A percentile compares a stretch with the other conserved stretches of the same genome.
Evolutionary conservation across 2,113 vertebrate species (phyloP).

Genomic region (Forbesichthys papilliferus): DNA sequence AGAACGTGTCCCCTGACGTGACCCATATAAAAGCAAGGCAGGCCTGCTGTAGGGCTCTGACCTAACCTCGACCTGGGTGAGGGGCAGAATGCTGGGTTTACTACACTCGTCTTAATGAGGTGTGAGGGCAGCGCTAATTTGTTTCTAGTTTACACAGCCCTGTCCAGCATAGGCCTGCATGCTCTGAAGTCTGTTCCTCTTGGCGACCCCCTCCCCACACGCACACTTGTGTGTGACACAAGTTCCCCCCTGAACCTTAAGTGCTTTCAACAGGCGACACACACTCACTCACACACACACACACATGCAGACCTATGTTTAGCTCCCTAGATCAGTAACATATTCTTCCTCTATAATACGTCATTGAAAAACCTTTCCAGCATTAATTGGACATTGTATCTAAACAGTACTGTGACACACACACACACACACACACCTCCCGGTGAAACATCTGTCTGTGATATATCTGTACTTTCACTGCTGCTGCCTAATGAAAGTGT

Average conservation of each 20-base stretch:
- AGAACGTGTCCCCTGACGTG: background rate
- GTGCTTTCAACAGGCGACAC: constrained; percentile 37
- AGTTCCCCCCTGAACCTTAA: constrained; percentile 35
- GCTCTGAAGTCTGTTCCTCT: constrained; percentile 38
- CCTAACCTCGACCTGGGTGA: constrained; percentile 1
- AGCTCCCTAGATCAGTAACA: background rate
- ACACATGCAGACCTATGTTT: background rate
- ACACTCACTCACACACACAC: constrained; percentile 15
- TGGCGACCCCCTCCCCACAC: constrained; percentile 4
- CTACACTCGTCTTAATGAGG: constrained; percentile 48
- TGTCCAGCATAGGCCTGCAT: constrained; percentile 36
- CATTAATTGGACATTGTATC: too few relatives aligned
- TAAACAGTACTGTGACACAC: too few relatives aligned
- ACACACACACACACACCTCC: background rate
- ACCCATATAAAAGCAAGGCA: background rate
- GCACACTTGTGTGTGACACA: constrained; percentile 29
- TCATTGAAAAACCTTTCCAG: too few relatives aligned
- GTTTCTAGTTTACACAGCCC: constrained; percentile 55
- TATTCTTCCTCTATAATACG: too few relatives aligned
- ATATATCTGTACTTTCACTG: too few relatives aligned
- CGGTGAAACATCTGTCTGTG: too few relatives aligned
- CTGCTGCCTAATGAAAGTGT: background rate
- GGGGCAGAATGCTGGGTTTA: background rate
- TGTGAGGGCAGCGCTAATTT: constrained; percentile 61
- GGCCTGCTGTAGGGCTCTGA: background rate